Conservation (phyloP, 2,888 invertebrate genomes). For the Erebia aethiops region DNA sequence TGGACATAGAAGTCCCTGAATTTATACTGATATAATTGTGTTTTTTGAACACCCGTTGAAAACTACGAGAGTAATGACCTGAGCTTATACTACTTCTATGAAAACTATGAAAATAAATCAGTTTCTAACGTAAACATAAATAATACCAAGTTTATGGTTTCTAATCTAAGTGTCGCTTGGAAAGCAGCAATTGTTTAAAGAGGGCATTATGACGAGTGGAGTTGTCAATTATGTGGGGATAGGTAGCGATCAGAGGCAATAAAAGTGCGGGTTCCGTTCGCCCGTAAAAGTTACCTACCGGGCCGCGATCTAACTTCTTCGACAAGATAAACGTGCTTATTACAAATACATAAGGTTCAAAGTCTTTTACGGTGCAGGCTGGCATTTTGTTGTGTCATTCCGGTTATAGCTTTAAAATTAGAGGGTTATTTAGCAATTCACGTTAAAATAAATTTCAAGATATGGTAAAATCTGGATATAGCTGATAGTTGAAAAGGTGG, state of each 20-base stretch:
- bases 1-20: neutral
- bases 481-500: neutral
- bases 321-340: constrained; percentile 49
- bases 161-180: neutral
- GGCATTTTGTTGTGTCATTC: constrained; percentile 31
- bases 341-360: constrained; percentile 54
- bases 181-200: constrained; percentile 67
- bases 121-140: neutral
- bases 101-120: constrained; percentile 11
- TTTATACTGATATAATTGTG: neutral
- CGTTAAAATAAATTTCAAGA: constrained; percentile 4
- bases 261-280: constrained; percentile 77
- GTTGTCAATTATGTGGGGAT: constrained; percentile 81
- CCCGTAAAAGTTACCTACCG: constrained; percentile 78
- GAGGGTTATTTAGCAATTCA: constrained; percentile 27
- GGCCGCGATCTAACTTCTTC: constrained; percentile 64
- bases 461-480: neutral
- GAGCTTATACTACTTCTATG: neutral
- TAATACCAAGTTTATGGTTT: constrained; percentile 3
- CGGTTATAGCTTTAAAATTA: constrained; percentile 37
- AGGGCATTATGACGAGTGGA: constrained; percentile 76
- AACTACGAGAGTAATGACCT: neutral
- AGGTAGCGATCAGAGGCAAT: constrained; percentile 80
- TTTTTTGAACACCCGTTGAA: neutral
- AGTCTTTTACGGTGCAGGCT: constrained; percentile 41